These are phyloP conservation scores for Athrips mouffetella DNA, from an alignment of 2,888 invertebrate species.

Conservation along the genomic window DNA sequence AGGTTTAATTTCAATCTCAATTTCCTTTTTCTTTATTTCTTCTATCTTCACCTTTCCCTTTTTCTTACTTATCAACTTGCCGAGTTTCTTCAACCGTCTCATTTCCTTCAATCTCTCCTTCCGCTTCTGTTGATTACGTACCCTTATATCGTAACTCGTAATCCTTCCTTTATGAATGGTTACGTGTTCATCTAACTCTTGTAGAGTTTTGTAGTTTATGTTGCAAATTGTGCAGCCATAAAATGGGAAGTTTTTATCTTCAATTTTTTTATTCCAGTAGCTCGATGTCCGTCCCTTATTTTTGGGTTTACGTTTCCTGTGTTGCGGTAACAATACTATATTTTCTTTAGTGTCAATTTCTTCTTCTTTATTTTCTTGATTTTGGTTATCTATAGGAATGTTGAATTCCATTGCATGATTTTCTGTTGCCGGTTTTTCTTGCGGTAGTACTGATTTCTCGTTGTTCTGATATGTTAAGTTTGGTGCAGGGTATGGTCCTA, in stretches of 20 bases:
- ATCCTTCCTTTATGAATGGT: constrained; percentile 57
- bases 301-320: constrained; percentile 13
- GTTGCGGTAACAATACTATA: constrained; percentile 9
- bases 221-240: constrained; percentile 66
- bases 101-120: constrained; percentile 53
- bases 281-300: constrained; percentile 42
- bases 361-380: neutral
- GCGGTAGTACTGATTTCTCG: neutral
- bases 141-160: constrained; percentile 60
- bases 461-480: neutral
- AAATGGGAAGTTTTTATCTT: constrained; percentile 54
- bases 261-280: constrained; percentile 61
- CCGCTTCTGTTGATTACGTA: constrained; percentile 53
- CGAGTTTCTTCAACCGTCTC: constrained; percentile 45
- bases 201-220: constrained; percentile 44
- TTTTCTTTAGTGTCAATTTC: constrained; percentile 9
- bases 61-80: constrained; percentile 34
- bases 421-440: neutral
- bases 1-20: constrained; percentile 58
- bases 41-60: neutral
- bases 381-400: neutral
- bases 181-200: constrained; percentile 58
- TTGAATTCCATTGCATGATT: neutral
- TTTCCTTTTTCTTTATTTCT: constrained; percentile 25
- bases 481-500: neutral